Conservation (phyloP, 1,140 invertebrate species). For the Leptinotarsa lineolata region DNA sequence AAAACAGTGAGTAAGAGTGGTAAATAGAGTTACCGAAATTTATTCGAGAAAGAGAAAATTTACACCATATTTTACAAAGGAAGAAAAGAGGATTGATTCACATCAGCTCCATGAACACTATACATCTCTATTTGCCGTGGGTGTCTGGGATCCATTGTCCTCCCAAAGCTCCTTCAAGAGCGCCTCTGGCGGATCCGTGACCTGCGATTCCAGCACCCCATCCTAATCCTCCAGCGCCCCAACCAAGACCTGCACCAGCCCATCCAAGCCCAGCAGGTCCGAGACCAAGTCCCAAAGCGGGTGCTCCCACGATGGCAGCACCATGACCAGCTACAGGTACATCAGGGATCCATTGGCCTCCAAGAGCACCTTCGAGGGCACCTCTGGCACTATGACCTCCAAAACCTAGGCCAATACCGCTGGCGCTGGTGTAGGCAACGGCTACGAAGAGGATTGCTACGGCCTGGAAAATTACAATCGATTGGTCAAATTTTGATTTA, state of each 20-base stretch:
- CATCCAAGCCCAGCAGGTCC: constrained; percentile 12
- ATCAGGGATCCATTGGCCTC: constrained; percentile 27
- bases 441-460: constrained; percentile 24
- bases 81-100: constrained; percentile 1
- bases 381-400: constrained; percentile 10
- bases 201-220: constrained; percentile 3
- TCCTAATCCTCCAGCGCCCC: not conserved
- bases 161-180: constrained; percentile 26
- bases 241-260: not conserved
- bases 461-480: constrained; percentile 4
- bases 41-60: constrained; percentile 14
- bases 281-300: not conserved
- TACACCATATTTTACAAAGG: not conserved
- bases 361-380: constrained; percentile 26
- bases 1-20: not conserved
- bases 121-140: constrained; percentile 23
- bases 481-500: too few relatives aligned
- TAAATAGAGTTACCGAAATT: constrained; percentile 13
- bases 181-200: constrained; percentile 14
- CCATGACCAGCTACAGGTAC: constrained; percentile 22
- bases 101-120: constrained; percentile 17
- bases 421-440: constrained; percentile 22
- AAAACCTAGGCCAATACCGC: constrained; percentile 12
- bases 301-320: not conserved
- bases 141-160: constrained; percentile 31